Conservation (phyloP, 1,140 invertebrate species). For the Acyrthosiphon pisum region DNA sequence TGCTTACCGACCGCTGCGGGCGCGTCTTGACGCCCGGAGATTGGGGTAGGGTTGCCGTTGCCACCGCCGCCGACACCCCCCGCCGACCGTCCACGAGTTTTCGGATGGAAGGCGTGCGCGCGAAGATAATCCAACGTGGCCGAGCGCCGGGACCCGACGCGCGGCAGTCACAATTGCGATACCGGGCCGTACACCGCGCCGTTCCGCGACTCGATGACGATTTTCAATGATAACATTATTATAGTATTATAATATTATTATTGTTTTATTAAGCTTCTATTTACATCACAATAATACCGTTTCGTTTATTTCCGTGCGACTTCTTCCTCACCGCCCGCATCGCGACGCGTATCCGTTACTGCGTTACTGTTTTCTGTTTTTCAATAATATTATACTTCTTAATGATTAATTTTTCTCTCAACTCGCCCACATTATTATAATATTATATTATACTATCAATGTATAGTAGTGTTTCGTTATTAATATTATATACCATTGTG, state of each 20-base stretch:
- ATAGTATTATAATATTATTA: neutral
- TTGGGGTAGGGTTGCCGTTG: constrained; percentile 29
- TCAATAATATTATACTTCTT: too few species aligned
- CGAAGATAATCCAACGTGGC: constrained; percentile 41
- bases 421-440: too few species aligned
- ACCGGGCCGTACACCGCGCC: neutral
- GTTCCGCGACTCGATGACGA: neutral
- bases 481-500: neutral
- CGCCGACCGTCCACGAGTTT: neutral
- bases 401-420: too few species aligned
- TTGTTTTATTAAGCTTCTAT: neutral
- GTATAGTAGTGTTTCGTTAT: neutral
- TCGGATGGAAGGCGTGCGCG: constrained; percentile 36
- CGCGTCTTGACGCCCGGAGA: neutral
- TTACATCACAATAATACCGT: neutral
- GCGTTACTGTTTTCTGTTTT: neutral
- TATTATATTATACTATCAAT: neutral
- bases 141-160: neutral
- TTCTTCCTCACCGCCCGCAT: neutral
- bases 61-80: neutral
- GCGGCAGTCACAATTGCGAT: constrained; percentile 27
- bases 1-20: neutral
- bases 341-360: too few species aligned
- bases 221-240: neutral
- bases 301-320: neutral